Conservation (phyloP, 2,113 vertebrate species). For the Sporophila hypoxantha region DNA sequence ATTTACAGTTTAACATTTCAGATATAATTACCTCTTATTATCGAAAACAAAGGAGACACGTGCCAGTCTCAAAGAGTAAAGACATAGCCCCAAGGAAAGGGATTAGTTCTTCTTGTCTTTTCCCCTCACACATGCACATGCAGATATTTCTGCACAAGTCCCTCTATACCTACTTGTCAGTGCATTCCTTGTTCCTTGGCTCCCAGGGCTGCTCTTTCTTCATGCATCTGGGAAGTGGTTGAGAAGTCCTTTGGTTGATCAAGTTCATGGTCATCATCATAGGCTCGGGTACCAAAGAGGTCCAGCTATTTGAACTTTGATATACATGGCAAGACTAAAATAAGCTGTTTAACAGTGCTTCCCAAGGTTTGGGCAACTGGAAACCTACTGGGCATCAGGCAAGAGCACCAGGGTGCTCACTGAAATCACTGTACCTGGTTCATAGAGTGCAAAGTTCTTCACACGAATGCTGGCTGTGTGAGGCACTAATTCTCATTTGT, state of each 20-base stretch:
- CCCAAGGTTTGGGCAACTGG: neutral
- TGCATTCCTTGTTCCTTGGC: neutral
- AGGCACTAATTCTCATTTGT: neutral
- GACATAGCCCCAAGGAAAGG: constrained; percentile 60
- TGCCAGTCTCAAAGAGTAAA: constrained; percentile 75
- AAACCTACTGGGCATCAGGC: neutral
- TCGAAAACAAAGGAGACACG: constrained; percentile 65
- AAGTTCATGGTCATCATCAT: neutral
- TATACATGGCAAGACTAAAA: neutral
- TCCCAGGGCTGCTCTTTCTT: neutral
- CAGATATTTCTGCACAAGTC: neutral
- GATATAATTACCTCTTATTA: constrained; percentile 78
- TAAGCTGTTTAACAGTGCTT: neutral
- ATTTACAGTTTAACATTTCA: constrained; percentile 64
- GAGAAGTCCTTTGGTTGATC: neutral
- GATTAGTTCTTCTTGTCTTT: neutral
- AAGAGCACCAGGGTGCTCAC: neutral
- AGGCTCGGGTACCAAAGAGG: neutral
- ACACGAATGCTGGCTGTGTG: neutral
- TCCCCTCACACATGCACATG: neutral
- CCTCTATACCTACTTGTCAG: neutral
- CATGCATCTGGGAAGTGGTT: neutral
- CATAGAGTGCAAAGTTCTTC: neutral
- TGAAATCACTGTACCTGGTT: neutral
- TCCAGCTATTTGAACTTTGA: neutral